Evolutionary conservation across 2,797 vertebrate species (phyloP).

Genomic region (Buphagus erythrorhynchus): DNA sequence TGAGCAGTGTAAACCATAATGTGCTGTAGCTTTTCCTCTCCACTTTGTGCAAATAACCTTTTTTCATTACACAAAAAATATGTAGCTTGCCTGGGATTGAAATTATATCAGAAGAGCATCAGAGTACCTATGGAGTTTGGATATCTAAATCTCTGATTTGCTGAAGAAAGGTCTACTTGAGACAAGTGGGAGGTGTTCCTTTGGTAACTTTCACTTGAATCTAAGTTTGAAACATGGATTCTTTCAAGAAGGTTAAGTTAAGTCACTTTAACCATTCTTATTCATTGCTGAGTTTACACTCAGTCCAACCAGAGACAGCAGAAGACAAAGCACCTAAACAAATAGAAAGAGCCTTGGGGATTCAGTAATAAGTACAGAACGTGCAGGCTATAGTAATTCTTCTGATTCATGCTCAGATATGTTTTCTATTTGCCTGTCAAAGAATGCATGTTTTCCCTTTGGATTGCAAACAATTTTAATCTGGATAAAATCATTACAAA

Average conservation of each 20-base stretch:
- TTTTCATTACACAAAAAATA: constrained; percentile 48
- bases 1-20: constrained; percentile 50
- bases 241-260: constrained; percentile 1
- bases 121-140: background rate
- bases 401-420: constrained; percentile 74
- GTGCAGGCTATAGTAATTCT: constrained; percentile 46
- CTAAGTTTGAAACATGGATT: constrained; percentile 23
- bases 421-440: constrained; percentile 67
- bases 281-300: constrained; percentile 54
- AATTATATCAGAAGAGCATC: background rate
- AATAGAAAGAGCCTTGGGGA: constrained; percentile 70
- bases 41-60: constrained; percentile 51
- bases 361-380: constrained; percentile 49
- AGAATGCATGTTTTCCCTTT: constrained; percentile 59
- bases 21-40: constrained; percentile 12
- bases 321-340: constrained; percentile 70
- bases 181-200: background rate
- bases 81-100: constrained; percentile 11
- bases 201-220: background rate
- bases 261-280: constrained; percentile 21
- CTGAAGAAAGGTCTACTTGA: constrained; percentile 12
- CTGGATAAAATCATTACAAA: constrained; percentile 68
- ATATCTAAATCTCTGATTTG: background rate
- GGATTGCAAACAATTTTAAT: constrained; percentile 70
- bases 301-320: constrained; percentile 36